A percentile compares a stretch with the other conserved stretches of the same genome.
Conservation (phyloP, 53 echinoderm and acorn worm species). For the Paelopatides confundens region DNA sequence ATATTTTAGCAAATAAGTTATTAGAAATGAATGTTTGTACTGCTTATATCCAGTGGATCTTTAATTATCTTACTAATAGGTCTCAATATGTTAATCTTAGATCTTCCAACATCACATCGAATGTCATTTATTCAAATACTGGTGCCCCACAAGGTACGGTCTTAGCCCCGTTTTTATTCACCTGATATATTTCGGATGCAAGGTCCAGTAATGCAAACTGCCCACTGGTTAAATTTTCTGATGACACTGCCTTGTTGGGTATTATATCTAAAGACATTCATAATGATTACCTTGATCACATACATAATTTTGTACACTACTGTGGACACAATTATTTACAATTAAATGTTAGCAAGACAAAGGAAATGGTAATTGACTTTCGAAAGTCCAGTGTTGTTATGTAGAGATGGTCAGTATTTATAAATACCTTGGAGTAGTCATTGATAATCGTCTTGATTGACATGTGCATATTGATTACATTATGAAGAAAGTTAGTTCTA, state of each 20-base stretch:
- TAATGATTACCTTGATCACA: not conserved
- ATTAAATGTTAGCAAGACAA: no score
- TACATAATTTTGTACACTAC: no score
- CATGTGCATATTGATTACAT: not conserved
- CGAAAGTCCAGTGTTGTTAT: no score
- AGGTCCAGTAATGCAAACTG: not conserved
- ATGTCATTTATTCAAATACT: not conserved
- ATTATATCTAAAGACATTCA: not conserved
- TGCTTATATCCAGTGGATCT: not conserved
- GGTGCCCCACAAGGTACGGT: not conserved
- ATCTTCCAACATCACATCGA: not conserved
- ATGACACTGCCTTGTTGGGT: conserved; percentile 12
- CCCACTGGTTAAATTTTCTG: not conserved
- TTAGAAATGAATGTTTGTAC: not conserved
- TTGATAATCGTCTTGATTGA: not conserved
- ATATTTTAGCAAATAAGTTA: not conserved
- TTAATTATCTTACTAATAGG: conserved; percentile 15
- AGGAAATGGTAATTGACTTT: not conserved
- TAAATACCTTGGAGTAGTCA: not conserved
- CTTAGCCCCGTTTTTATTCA: not conserved
- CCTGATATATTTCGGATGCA: not conserved
- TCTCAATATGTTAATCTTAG: not conserved
- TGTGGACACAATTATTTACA: no score
- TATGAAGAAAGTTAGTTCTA: not conserved
- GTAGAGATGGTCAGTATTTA: conserved; percentile 2